These are phyloP conservation scores for Telmatherina bonti DNA, from an alignment of 2,797 vertebrate species.

Conservation along the genomic window DNA sequence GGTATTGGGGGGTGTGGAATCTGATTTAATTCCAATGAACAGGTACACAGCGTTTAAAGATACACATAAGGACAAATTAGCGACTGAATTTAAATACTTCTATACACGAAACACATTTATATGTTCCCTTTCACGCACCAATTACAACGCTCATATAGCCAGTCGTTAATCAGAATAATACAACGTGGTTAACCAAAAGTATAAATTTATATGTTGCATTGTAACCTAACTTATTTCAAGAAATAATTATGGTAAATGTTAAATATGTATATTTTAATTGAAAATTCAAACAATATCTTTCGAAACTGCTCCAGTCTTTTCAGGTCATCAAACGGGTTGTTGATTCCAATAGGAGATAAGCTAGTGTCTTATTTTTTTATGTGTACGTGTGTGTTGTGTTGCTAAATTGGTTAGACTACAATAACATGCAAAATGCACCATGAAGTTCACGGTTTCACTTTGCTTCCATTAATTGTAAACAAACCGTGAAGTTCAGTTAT, in stretches of 20 bases:
- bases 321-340: slow-evolving; percentile 58
- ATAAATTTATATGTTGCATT: slow-evolving; percentile 15
- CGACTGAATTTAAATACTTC: neutral
- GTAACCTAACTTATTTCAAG: slow-evolving; percentile 16
- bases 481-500: slow-evolving; percentile 12
- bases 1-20: no score
- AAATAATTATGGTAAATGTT: slow-evolving; percentile 22
- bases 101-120: neutral
- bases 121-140: slow-evolving; percentile 26
- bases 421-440: slow-evolving; percentile 47
- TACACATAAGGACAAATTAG: neutral
- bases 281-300: slow-evolving; percentile 39
- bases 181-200: slow-evolving; percentile 1
- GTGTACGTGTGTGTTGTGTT: no score
- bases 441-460: slow-evolving; percentile 12
- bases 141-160: neutral
- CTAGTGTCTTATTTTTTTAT: slow-evolving; percentile 38
- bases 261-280: slow-evolving; percentile 19
- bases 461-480: slow-evolving; percentile 18
- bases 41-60: neutral
- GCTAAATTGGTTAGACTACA: slow-evolving; percentile 42
- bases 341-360: slow-evolving; percentile 50
- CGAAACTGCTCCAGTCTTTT: slow-evolving; percentile 48
- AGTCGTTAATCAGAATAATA: slow-evolving; percentile 15
- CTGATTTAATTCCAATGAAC: slow-evolving; percentile 4